Percentiles rank a stretch among this genome's conserved stretches.
Conservation (phyloP, 1,140 invertebrate species). For the Saccostrea glomerata region DNA sequence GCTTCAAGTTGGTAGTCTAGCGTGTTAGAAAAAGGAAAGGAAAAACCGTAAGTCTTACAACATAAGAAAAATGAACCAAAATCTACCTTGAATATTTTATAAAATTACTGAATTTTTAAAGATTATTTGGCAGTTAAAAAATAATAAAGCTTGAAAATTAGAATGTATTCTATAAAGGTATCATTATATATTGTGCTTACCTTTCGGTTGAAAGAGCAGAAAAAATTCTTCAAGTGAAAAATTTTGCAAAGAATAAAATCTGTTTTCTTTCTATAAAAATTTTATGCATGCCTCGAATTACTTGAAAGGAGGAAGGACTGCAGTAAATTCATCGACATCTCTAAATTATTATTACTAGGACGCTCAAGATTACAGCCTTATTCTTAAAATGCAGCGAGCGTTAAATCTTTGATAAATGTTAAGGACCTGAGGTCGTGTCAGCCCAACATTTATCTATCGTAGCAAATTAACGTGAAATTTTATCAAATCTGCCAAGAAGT, state of each 20-base stretch:
- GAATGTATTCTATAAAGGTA: too few relatives aligned
- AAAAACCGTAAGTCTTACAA: too few relatives aligned
- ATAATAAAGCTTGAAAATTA: too few relatives aligned
- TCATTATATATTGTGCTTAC: too few relatives aligned
- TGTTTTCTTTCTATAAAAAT: background rate
- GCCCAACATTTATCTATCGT: background rate
- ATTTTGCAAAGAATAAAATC: background rate
- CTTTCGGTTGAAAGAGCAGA: background rate
- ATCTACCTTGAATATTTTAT: too few relatives aligned
- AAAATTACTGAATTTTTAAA: too few relatives aligned
- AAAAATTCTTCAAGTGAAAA: background rate
- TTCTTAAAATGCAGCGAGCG: constrained; percentile 5
- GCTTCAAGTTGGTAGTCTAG: too few relatives aligned
- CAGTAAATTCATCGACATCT: constrained; percentile 14
- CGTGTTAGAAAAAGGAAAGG: too few relatives aligned
- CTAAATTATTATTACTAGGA: constrained; percentile 9
- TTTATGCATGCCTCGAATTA: background rate
- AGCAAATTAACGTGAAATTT: constrained; percentile 9
- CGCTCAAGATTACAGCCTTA: background rate
- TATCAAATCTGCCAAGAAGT: background rate
- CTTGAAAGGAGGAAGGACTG: background rate
- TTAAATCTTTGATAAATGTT: constrained; percentile 33
- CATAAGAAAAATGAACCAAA: too few relatives aligned
- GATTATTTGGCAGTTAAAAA: too few relatives aligned
- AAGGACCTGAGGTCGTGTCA: background rate